A percentile compares a stretch with the other conserved stretches of the same genome.
phyloP scores from a whole-genome alignment of 2,888 invertebrate genomes.

The Gryllus longicercus region DNA sequence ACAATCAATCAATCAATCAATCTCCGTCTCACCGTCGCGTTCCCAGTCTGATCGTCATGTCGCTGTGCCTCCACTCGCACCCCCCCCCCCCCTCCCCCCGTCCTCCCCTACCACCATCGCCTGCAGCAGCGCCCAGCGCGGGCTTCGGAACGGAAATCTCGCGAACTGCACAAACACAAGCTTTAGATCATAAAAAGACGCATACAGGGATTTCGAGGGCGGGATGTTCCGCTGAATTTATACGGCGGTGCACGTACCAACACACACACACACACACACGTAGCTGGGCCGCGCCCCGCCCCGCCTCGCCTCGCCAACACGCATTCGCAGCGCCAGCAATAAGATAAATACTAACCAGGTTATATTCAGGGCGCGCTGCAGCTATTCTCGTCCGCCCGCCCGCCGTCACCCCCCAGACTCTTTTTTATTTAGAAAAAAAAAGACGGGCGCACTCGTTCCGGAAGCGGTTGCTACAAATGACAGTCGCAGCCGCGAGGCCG shows the following conservation, averaged over 20 bases:
- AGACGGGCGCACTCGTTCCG: background rate
- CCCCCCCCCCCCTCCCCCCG: no score
- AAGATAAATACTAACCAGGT: conserved; percentile 17
- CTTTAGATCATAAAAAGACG: conserved; percentile 1
- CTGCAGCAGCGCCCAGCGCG: background rate
- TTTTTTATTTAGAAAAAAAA: background rate
- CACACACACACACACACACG: background rate
- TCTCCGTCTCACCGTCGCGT: background rate
- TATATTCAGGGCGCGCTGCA: background rate
- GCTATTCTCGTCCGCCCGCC: background rate
- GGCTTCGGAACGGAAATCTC: background rate
- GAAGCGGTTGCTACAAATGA: conserved; percentile 7
- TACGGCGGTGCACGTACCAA: background rate
- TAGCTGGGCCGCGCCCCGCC: background rate
- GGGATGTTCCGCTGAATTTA: conserved; percentile 8
- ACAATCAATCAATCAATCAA: no score
- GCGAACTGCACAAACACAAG: conserved; percentile 6
- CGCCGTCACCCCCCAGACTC: background rate
- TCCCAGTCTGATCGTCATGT: background rate
- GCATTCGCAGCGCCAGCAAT: background rate
- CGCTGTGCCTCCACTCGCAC: background rate
- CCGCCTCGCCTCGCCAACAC: background rate
- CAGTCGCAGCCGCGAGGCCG: background rate
- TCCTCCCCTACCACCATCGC: background rate
- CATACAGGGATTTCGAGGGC: background rate